These are phyloP conservation scores for Zosterops pallidus DNA, from an alignment of 2,113 vertebrate species.

Conservation along the genomic window DNA sequence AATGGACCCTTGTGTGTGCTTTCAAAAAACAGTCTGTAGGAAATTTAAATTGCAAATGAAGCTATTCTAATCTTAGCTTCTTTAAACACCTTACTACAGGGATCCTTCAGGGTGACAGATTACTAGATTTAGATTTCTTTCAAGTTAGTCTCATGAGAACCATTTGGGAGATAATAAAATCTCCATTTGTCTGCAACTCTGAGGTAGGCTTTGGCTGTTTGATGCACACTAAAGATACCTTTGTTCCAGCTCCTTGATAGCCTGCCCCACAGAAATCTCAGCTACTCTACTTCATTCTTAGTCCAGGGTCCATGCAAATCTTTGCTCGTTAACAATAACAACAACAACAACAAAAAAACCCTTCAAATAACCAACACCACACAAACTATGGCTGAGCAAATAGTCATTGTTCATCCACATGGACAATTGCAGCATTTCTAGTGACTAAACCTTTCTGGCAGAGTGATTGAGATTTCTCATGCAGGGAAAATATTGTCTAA, in stretches of 20 bases:
- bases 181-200: not conserved
- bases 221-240: not conserved
- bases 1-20: not conserved
- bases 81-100: slow-evolving; percentile 57
- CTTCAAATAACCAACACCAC: not conserved
- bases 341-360: not conserved
- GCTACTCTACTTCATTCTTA: not conserved
- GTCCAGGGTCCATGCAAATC: not conserved
- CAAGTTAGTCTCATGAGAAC: slow-evolving; percentile 34
- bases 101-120: slow-evolving; percentile 29
- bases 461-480: not conserved
- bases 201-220: not conserved
- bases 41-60: slow-evolving; percentile 50
- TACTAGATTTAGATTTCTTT: slow-evolving; percentile 45
- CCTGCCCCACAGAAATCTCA: not conserved
- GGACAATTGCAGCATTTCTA: not conserved
- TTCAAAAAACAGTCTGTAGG: not conserved
- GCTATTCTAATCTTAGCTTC: slow-evolving; percentile 23
- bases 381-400: not conserved
- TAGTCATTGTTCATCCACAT: not conserved
- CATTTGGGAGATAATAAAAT: slow-evolving; percentile 24
- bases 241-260: not conserved
- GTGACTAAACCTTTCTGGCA: not conserved
- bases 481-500: not conserved
- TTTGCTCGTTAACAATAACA: not conserved